These are phyloP conservation scores for Pyralis farinalis DNA, from an alignment of 2,888 invertebrate genomes.

Conservation along the genomic window DNA sequence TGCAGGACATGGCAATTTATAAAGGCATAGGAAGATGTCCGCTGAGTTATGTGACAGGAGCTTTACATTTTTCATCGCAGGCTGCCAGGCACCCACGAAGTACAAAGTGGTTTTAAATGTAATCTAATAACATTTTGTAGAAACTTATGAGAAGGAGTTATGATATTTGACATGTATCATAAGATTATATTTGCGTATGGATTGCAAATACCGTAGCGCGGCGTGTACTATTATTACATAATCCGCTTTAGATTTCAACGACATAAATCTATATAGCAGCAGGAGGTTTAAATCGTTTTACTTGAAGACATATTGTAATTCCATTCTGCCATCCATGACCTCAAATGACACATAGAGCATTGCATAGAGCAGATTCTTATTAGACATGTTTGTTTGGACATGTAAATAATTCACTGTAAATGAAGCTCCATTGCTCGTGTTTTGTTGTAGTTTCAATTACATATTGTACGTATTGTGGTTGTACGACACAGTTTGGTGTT, in stretches of 20 bases:
- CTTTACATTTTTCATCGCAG: slow-evolving; percentile 18
- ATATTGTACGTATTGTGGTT: not conserved
- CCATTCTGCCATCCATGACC: too few relatives aligned
- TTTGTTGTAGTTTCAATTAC: slow-evolving; percentile 21
- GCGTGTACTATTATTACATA: too few relatives aligned
- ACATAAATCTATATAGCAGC: too few relatives aligned
- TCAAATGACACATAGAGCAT: too few relatives aligned
- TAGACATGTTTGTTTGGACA: too few relatives aligned
- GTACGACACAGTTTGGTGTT: not conserved
- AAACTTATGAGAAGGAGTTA: slow-evolving; percentile 3
- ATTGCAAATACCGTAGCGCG: too few relatives aligned
- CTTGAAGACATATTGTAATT: too few relatives aligned
- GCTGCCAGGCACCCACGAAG: slow-evolving; percentile 1
- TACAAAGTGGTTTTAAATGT: not conserved
- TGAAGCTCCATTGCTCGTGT: slow-evolving; percentile 43
- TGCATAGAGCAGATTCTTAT: too few relatives aligned
- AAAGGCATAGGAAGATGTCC: slow-evolving; percentile 16
- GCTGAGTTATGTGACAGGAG: slow-evolving; percentile 19
- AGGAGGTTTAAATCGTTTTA: too few relatives aligned
- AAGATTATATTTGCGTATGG: too few relatives aligned
- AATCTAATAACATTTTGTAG: slow-evolving; percentile 2
- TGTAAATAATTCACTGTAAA: slow-evolving; percentile 43
- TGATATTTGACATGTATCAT: too few relatives aligned
- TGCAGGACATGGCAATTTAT: slow-evolving; percentile 15
- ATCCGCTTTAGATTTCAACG: too few relatives aligned